These are phyloP conservation scores for Pelosia muscerda DNA, from an alignment of 2,888 invertebrate species.

Conservation along the genomic window DNA sequence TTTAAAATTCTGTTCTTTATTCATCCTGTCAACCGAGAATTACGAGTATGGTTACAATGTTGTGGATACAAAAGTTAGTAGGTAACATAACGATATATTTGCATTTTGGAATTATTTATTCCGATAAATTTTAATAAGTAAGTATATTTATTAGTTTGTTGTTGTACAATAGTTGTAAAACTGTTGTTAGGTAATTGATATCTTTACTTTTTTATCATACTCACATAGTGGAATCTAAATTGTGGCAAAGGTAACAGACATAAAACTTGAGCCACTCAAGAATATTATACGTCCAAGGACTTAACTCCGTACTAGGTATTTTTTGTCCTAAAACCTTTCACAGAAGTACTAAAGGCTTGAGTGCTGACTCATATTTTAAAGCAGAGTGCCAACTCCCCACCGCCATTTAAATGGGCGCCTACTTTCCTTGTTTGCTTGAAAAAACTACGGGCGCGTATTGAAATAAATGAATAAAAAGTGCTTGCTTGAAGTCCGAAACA, in stretches of 20 bases:
- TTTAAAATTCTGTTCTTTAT: too few species aligned
- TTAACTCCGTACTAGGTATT: slow-evolving; percentile 6
- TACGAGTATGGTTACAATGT: not conserved
- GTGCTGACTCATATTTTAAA: slow-evolving; percentile 34
- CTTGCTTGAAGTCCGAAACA: not conserved
- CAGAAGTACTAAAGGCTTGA: slow-evolving; percentile 23
- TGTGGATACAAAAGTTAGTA: not conserved
- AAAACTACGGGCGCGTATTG: not conserved
- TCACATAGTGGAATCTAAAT: not conserved
- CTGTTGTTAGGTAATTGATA: not conserved
- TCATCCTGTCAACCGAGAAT: not conserved
- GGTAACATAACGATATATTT: not conserved
- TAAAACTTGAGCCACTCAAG: slow-evolving; percentile 45
- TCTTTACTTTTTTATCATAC: not conserved
- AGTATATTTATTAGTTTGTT: too few species aligned
- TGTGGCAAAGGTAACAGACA: slow-evolving; percentile 15
- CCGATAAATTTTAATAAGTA: too few species aligned
- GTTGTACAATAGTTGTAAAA: too few species aligned
- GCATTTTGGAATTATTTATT: not conserved
- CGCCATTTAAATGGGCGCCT: slow-evolving; percentile 19
- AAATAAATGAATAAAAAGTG: slow-evolving; percentile 13
- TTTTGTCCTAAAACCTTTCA: slow-evolving; percentile 25
- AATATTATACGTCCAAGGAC: slow-evolving; percentile 34
- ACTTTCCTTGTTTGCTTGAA: slow-evolving; percentile 18
- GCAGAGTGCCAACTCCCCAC: slow-evolving; percentile 21